Conservation (phyloP, 2,113 vertebrate species). For the Rhabdomys dilectus region DNA sequence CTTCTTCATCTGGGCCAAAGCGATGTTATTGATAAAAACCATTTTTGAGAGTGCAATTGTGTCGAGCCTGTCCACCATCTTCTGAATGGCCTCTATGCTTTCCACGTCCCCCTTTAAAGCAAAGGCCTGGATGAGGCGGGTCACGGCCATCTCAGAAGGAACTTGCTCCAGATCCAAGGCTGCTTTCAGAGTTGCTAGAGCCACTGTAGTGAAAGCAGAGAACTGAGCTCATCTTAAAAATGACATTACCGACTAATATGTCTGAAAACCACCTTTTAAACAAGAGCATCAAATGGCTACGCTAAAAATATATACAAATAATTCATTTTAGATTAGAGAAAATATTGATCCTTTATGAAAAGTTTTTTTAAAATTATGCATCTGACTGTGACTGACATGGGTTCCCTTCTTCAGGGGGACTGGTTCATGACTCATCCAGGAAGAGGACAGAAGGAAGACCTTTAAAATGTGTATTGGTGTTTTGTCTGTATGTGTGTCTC, state of each 20-base stretch:
- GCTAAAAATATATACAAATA: constrained; percentile 42
- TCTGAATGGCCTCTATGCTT: constrained; percentile 88
- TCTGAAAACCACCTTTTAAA: constrained; percentile 62
- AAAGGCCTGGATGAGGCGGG: constrained; percentile 87
- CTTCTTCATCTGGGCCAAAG: constrained; percentile 91
- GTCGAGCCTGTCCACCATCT: constrained; percentile 79
- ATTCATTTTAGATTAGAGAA: constrained; percentile 58
- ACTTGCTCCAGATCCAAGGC: constrained; percentile 83
- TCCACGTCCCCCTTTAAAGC: constrained; percentile 87
- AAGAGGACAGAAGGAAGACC: not conserved
- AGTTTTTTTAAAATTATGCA: not conserved
- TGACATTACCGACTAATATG: constrained; percentile 8
- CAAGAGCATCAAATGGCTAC: not conserved
- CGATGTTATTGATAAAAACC: constrained; percentile 91
- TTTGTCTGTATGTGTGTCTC: too few relatives aligned
- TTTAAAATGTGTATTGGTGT: not conserved
- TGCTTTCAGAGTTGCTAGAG: constrained; percentile 84
- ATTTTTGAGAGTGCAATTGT: constrained; percentile 86
- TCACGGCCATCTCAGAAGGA: constrained; percentile 85
- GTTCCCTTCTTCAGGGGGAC: too few relatives aligned
- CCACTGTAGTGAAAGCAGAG: constrained; percentile 85
- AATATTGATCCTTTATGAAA: constrained; percentile 66
- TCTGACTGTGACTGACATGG: not conserved
- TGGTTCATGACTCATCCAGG: too few relatives aligned
- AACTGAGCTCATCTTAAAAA: not conserved